Evolutionary conservation across 2,888 invertebrate species (phyloP).

Genomic region (Poecilus cupreus): DNA sequence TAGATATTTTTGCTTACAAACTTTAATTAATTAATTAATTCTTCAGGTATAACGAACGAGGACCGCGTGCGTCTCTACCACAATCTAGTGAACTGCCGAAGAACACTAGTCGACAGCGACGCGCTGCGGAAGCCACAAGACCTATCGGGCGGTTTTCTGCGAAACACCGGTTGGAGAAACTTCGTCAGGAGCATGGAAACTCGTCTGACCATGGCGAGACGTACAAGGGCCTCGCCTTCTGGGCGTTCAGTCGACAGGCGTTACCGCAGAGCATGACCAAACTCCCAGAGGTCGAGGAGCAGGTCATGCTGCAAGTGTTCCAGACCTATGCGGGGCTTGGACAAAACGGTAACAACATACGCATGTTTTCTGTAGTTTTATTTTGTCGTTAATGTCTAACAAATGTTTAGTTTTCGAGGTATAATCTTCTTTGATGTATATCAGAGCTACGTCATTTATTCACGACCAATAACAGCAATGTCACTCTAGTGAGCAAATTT

Average conservation of each 20-base stretch:
- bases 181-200: constrained; percentile 80
- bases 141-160: constrained; percentile 87
- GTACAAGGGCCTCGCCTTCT: constrained; percentile 91
- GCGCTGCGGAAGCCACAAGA: constrained; percentile 89
- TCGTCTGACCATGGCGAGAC: constrained; percentile 84
- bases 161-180: constrained; percentile 88
- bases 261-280: constrained; percentile 89
- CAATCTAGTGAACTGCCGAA: constrained; percentile 88
- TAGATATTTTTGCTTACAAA: too few relatives aligned
- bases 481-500: too few relatives aligned
- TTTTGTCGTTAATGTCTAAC: too few relatives aligned
- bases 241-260: constrained; percentile 90
- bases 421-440: too few relatives aligned
- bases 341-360: constrained; percentile 77
- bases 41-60: constrained; percentile 85
- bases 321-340: constrained; percentile 92
- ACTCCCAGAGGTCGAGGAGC: constrained; percentile 90
- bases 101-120: constrained; percentile 89
- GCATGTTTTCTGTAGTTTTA: too few relatives aligned
- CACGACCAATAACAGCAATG: too few relatives aligned
- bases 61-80: constrained; percentile 92
- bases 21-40: too few relatives aligned
- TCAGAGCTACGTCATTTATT: too few relatives aligned
- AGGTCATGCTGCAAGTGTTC: constrained; percentile 90
- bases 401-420: too few relatives aligned